Evolutionary conservation across 2,888 invertebrate genomes (phyloP).

Genomic region (Sesamia inferens): DNA sequence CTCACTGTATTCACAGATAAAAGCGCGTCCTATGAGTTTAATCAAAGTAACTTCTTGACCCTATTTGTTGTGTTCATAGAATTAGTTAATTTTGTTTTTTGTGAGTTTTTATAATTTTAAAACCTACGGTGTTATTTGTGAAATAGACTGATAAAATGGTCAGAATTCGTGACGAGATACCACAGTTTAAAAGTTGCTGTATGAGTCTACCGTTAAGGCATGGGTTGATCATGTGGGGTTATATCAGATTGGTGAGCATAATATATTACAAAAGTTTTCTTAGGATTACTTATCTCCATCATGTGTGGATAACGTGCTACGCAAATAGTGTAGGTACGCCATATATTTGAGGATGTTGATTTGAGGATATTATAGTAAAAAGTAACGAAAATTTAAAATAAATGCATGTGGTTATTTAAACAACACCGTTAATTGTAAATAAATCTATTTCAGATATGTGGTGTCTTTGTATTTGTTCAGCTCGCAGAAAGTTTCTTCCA

Average conservation of each 20-base stretch:
- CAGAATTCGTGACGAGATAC: conserved; percentile 26
- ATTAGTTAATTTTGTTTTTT: background rate
- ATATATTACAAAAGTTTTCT: too few relatives aligned
- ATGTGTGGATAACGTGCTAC: too few relatives aligned
- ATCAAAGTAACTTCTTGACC: too few relatives aligned
- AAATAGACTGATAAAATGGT: background rate
- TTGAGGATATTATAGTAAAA: too few relatives aligned
- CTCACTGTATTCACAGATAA: too few relatives aligned
- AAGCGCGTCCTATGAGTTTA: too few relatives aligned
- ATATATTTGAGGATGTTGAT: too few relatives aligned
- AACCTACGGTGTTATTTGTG: background rate
- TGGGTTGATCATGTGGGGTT: conserved; percentile 30
- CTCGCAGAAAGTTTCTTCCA: background rate
- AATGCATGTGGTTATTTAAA: too few relatives aligned
- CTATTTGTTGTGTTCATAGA: background rate
- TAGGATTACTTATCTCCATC: too few relatives aligned
- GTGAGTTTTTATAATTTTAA: too few relatives aligned
- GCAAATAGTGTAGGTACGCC: too few relatives aligned
- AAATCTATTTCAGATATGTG: conserved; percentile 21
- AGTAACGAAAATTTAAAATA: background rate
- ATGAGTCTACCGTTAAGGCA: conserved; percentile 29
- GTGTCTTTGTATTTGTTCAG: conserved; percentile 2
- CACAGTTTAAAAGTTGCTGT: conserved; percentile 35
- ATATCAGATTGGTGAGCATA: conserved; percentile 36
- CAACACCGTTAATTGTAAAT: too few relatives aligned